Evolutionary conservation across 2,888 invertebrate genomes (phyloP).

Genomic region (Cheilosia soror): DNA sequence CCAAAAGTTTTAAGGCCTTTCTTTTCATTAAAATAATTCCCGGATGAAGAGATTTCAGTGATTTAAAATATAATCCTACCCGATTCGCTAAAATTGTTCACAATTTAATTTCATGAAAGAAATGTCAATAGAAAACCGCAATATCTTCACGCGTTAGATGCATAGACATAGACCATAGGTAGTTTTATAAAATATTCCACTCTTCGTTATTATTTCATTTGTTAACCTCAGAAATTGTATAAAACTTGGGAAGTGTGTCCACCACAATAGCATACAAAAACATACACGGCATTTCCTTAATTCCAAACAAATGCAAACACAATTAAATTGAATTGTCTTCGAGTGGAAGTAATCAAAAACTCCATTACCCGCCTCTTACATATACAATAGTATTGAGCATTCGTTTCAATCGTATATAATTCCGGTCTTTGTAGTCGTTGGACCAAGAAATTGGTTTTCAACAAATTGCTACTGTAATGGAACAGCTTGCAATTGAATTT

Average conservation of each 20-base stretch:
- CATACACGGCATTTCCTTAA: not conserved
- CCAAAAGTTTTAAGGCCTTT: too few species aligned
- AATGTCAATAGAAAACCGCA: too few species aligned
- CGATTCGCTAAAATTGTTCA: too few species aligned
- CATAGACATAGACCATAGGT: too few species aligned
- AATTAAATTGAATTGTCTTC: constrained; percentile 26
- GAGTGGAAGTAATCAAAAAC: constrained; percentile 2
- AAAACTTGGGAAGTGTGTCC: not conserved
- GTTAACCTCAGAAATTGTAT: too few species aligned
- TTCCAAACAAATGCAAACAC: constrained; percentile 5
- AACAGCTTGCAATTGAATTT: not conserved
- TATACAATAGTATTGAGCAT: not conserved
- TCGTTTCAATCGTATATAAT: not conserved
- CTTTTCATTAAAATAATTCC: too few species aligned
- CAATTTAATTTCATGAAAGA: too few species aligned
- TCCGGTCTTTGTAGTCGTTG: constrained; percentile 7
- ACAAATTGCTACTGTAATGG: not conserved
- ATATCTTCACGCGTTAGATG: too few species aligned
- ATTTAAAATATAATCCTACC: too few species aligned
- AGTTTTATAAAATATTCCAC: too few species aligned
- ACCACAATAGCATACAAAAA: not conserved
- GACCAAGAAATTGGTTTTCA: constrained; percentile 28
- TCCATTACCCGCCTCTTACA: not conserved
- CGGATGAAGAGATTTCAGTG: too few species aligned
- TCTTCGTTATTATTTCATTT: too few species aligned